Percentiles rank a stretch among this genome's conserved stretches.
These are phyloP conservation scores for Dasysyrphus tricinctus DNA, from an alignment of 2,888 invertebrate species.

Conservation along the genomic window DNA sequence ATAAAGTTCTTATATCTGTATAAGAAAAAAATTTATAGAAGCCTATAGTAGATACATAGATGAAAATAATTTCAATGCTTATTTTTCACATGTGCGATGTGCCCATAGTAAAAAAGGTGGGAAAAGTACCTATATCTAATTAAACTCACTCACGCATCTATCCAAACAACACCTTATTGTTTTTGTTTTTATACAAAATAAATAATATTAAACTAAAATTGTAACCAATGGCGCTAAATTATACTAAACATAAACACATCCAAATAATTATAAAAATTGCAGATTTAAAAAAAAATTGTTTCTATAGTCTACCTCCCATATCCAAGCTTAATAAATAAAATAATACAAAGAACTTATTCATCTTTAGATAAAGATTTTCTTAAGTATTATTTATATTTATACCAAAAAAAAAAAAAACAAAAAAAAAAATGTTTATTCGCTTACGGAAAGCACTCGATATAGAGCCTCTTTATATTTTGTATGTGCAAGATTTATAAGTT, in stretches of 20 bases:
- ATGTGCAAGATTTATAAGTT: slow-evolving; percentile 21
- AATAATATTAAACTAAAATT: not conserved
- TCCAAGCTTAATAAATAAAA: not conserved
- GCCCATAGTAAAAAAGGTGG: not conserved
- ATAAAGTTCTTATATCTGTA: not conserved
- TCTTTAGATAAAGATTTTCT: slow-evolving; percentile 5
- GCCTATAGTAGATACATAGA: no score
- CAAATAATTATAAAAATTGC: not conserved
- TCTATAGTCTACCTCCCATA: not conserved
- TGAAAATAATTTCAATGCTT: no score
- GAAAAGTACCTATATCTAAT: no score
- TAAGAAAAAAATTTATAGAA: no score
- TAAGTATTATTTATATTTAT: not conserved
- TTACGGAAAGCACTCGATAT: slow-evolving; percentile 12
- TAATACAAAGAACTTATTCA: slow-evolving; percentile 8
- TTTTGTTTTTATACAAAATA: not conserved
- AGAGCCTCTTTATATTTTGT: not conserved
- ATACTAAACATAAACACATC: not conserved
- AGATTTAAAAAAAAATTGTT: not conserved
- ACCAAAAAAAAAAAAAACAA: not conserved
- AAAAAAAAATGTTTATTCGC: slow-evolving; percentile 16
- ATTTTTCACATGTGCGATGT: not conserved
- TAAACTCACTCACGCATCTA: not conserved
- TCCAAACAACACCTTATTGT: no score
- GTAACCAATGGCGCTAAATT: not conserved